These are phyloP conservation scores for Lonchura striata DNA, from an alignment of 2,113 vertebrate genomes.

Conservation along the genomic window DNA sequence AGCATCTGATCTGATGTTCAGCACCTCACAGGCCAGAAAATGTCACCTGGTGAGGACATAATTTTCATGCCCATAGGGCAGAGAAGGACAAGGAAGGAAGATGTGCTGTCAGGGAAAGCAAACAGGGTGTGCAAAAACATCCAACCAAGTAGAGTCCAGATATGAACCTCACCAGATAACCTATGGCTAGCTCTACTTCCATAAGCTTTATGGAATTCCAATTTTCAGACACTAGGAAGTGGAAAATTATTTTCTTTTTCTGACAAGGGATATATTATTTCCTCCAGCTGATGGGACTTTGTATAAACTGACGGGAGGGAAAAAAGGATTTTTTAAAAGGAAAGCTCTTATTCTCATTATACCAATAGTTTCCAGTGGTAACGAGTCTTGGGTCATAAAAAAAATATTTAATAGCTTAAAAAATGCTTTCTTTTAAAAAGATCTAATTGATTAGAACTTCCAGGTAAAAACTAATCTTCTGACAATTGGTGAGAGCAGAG, in stretches of 20 bases:
- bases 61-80: background rate
- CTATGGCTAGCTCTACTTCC: background rate
- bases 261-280: background rate
- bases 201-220: background rate
- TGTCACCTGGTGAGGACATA: background rate
- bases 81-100: background rate
- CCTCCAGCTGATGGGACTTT: background rate
- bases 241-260: background rate
- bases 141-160: background rate
- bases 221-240: background rate
- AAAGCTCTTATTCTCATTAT: background rate
- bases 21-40: background rate
- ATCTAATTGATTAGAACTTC: background rate
- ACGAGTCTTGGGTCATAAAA: background rate
- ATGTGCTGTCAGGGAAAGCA: background rate
- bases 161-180: background rate
- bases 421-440: background rate
- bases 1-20: background rate
- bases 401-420: background rate
- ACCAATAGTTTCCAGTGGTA: background rate
- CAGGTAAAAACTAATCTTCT: background rate
- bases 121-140: background rate
- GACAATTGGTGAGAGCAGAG: background rate
- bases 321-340: background rate
- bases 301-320: background rate